phyloP scores from a whole-genome alignment of 2,888 invertebrate genomes.

The Heterodera filipjevi region DNA sequence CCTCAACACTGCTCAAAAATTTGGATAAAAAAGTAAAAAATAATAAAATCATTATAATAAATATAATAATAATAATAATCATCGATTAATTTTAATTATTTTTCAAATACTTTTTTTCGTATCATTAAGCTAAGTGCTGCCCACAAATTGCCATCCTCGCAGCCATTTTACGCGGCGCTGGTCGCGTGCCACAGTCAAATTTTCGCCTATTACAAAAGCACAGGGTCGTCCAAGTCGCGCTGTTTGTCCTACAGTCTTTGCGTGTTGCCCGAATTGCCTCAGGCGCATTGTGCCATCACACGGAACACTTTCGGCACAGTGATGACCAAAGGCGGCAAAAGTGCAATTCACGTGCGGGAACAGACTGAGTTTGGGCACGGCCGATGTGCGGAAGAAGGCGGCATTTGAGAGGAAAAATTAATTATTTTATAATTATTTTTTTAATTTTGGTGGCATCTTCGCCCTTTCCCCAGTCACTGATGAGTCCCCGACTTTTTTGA shows the following conservation, averaged over 20 bases:
- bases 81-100: too few species aligned
- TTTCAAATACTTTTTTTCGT: background rate
- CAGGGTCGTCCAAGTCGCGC: background rate
- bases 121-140: background rate
- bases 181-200: constrained; percentile 30
- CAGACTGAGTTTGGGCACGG: background rate
- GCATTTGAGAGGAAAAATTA: background rate
- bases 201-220: constrained; percentile 32
- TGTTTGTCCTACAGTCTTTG: constrained; percentile 34
- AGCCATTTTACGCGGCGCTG: constrained; percentile 30
- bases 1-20: background rate
- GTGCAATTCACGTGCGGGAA: background rate
- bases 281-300: background rate
- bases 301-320: background rate
- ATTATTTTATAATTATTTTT: background rate
- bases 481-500: too few species aligned
- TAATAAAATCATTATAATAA: background rate
- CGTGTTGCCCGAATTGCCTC: constrained; percentile 12
- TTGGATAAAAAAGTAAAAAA: background rate
- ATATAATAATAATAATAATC: too few species aligned
- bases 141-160: background rate
- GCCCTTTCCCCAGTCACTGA: too few species aligned
- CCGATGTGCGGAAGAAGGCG: background rate
- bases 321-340: background rate
- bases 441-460: too few species aligned